Conservation (phyloP, 2,888 invertebrate genomes). For the Rhagium mordax region DNA sequence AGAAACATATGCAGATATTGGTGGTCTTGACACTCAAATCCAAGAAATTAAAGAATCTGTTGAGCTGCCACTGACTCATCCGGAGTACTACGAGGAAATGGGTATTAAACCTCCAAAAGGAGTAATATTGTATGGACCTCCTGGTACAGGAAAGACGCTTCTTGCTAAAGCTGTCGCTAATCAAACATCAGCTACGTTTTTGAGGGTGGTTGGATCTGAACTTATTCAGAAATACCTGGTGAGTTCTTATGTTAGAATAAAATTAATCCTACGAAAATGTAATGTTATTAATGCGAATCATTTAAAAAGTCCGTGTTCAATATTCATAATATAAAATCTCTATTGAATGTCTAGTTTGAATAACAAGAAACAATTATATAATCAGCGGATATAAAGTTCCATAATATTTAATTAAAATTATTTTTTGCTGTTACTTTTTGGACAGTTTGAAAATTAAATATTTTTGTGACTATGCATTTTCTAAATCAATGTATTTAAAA, state of each 20-base stretch:
- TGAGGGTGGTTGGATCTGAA: conserved; percentile 99
- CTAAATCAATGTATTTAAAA: too few relatives aligned
- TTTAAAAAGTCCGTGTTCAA: too few relatives aligned
- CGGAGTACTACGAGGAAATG: conserved; percentile 99
- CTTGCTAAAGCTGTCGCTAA: conserved; percentile 99
- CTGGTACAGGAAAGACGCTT: conserved; percentile 98
- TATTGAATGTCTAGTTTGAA: too few relatives aligned
- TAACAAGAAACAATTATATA: too few relatives aligned
- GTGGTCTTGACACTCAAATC: conserved; percentile 97
- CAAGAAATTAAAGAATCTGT: conserved; percentile 99
- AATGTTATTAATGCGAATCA: too few relatives aligned
- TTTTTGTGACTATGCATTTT: too few relatives aligned
- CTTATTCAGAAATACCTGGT: conserved; percentile 98
- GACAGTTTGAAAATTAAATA: too few relatives aligned
- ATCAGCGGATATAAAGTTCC: too few relatives aligned
- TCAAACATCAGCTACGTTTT: conserved; percentile 98
- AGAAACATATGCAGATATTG: conserved; percentile 99
- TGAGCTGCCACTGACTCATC: conserved; percentile 97
- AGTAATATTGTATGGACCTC: conserved; percentile 97
- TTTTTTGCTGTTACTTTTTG: too few relatives aligned
- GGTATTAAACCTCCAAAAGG: conserved; percentile 99
- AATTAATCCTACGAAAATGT: too few relatives aligned
- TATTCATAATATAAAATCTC: too few relatives aligned
- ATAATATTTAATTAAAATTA: too few relatives aligned
- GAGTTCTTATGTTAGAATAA: conserved; percentile 61